Conservation (phyloP, 2,888 invertebrate genomes). For the Amphimallon solstitiale region DNA sequence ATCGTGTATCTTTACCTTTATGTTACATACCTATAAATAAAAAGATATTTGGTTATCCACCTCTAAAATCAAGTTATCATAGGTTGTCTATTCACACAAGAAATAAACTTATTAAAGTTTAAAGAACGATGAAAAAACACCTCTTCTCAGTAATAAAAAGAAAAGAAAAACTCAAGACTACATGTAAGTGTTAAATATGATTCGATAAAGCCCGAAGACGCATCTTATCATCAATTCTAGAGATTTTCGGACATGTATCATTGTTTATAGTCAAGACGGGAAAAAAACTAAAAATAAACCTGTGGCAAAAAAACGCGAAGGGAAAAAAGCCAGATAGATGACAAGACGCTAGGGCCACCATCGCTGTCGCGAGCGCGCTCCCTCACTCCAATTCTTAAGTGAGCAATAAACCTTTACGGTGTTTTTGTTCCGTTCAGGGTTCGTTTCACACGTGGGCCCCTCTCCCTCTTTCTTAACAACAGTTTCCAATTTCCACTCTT, state of each 20-base stretch:
- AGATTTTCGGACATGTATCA: slow-evolving; percentile 27
- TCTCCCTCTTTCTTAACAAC: no score
- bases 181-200: no score
- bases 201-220: slow-evolving; percentile 23
- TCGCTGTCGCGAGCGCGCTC: slow-evolving; percentile 39
- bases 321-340: slow-evolving; percentile 5
- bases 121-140: no score
- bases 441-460: slow-evolving; percentile 50
- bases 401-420: slow-evolving; percentile 53
- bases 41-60: no score
- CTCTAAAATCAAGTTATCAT: no score
- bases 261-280: slow-evolving; percentile 28
- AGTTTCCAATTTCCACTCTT: not conserved
- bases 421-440: slow-evolving; percentile 52
- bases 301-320: slow-evolving; percentile 28
- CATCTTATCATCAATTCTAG: slow-evolving; percentile 44
- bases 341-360: slow-evolving; percentile 32
- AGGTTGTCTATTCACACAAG: no score
- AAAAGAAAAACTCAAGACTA: no score
- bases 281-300: slow-evolving; percentile 32
- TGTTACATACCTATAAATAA: no score
- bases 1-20: no score
- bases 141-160: no score
- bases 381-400: slow-evolving; percentile 45
- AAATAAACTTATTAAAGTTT: no score